These are phyloP conservation scores for Silurus meridionalis DNA, from an alignment of 2,113 vertebrate genomes.

Conservation along the genomic window DNA sequence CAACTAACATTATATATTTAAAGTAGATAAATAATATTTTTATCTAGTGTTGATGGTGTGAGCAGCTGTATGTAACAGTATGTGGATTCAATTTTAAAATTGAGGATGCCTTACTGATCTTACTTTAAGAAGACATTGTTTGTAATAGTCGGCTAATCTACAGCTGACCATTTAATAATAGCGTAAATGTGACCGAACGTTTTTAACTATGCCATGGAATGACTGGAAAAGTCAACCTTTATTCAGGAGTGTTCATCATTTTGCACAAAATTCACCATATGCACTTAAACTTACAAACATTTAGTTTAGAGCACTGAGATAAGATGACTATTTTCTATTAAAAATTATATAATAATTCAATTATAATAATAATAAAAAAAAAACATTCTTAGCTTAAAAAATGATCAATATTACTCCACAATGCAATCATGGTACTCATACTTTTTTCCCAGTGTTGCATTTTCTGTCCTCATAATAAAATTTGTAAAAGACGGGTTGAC, in stretches of 20 bases:
- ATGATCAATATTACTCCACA: background rate
- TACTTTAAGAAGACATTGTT: background rate
- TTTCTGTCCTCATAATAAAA: background rate
- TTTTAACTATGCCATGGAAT: background rate
- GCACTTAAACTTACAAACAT: background rate
- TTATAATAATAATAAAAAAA: background rate
- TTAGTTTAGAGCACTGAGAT: background rate
- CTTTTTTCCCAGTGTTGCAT: background rate
- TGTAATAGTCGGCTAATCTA: too few relatives aligned
- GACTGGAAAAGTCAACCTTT: background rate
- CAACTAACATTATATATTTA: background rate
- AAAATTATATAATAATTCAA: too few relatives aligned
- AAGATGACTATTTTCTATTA: background rate
- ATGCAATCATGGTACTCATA: background rate
- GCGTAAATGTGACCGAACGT: background rate
- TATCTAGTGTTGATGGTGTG: background rate
- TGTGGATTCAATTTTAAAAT: background rate
- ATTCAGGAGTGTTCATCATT: background rate
- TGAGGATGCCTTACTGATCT: background rate
- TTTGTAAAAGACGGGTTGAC: background rate
- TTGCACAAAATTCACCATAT: background rate
- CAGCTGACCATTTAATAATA: background rate
- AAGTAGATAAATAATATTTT: background rate
- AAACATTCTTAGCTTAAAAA: background rate
- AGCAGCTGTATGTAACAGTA: too few relatives aligned